phyloP scores from a whole-genome alignment of 2,888 invertebrate genomes.

The Nudaria mundana region DNA sequence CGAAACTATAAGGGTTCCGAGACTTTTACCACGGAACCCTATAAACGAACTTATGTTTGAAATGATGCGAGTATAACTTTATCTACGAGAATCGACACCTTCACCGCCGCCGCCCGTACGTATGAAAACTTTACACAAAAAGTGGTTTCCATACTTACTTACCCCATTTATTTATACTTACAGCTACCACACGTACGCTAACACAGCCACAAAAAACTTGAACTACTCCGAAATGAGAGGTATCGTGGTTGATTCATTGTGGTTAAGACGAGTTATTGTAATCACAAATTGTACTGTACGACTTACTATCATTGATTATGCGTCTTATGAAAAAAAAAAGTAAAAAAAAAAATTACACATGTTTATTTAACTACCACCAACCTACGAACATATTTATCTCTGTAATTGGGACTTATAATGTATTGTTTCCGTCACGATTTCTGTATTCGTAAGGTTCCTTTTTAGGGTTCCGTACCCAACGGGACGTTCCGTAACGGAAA shows the following conservation, averaged over 20 bases:
- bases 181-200: slow-evolving; percentile 40
- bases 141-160: slow-evolving; percentile 16
- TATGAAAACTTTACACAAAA: too few relatives aligned
- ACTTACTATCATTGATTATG: slow-evolving; percentile 4
- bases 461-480: too few relatives aligned
- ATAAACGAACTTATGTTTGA: too few relatives aligned
- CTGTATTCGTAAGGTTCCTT: slow-evolving; percentile 1
- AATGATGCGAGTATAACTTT: too few relatives aligned
- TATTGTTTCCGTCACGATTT: slow-evolving; percentile 6
- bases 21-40: too few relatives aligned
- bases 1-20: too few relatives aligned
- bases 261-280: slow-evolving; percentile 41
- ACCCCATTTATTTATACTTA: slow-evolving; percentile 18
- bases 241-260: slow-evolving; percentile 48
- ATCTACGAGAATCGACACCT: too few relatives aligned
- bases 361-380: slow-evolving; percentile 4
- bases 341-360: not conserved
- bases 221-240: slow-evolving; percentile 54
- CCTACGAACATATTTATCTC: not conserved
- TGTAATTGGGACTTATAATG: not conserved
- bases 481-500: too few relatives aligned
- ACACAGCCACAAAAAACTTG: slow-evolving; percentile 54
- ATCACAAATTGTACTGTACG: slow-evolving; percentile 23
- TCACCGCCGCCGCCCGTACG: too few relatives aligned
- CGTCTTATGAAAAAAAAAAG: slow-evolving; percentile 6